Conservation (phyloP, 2,797 vertebrate species). For the Gallinago stenura region DNA sequence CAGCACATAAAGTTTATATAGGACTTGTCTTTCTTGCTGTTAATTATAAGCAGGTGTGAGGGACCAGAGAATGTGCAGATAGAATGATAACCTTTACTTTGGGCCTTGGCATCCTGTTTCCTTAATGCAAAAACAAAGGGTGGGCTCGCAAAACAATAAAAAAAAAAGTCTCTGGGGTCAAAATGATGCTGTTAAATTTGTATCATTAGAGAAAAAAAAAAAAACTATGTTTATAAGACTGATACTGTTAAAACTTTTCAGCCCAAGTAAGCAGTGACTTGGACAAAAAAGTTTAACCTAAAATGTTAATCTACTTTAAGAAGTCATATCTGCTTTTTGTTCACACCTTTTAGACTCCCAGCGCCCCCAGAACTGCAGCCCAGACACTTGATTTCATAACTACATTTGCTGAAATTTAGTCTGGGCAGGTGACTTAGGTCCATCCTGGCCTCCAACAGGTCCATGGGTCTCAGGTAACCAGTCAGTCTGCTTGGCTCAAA, state of each 20-base stretch:
- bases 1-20: not conserved
- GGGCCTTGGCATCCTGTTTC: not conserved
- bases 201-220: not conserved
- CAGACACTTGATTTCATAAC: not conserved
- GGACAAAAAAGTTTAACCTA: not conserved
- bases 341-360: not conserved
- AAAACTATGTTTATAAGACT: not conserved
- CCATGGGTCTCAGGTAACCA: not conserved
- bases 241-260: not conserved
- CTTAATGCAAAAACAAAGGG: not conserved
- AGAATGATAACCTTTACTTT: not conserved
- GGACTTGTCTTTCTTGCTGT: not conserved
- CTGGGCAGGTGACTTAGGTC: not conserved
- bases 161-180: not conserved
- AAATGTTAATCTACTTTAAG: not conserved
- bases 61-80: not conserved
- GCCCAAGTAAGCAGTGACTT: not conserved
- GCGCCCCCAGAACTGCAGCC: not conserved
- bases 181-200: not conserved
- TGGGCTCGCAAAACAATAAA: not conserved
- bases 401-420: not conserved
- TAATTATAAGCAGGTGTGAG: not conserved
- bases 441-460: not conserved
- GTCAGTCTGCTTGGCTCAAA: fast-evolving
- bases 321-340: not conserved